A percentile compares a stretch with the other conserved stretches of the same genome.
Conservation (phyloP, 2,888 invertebrate genomes). For the Diplazon laetatorius region DNA sequence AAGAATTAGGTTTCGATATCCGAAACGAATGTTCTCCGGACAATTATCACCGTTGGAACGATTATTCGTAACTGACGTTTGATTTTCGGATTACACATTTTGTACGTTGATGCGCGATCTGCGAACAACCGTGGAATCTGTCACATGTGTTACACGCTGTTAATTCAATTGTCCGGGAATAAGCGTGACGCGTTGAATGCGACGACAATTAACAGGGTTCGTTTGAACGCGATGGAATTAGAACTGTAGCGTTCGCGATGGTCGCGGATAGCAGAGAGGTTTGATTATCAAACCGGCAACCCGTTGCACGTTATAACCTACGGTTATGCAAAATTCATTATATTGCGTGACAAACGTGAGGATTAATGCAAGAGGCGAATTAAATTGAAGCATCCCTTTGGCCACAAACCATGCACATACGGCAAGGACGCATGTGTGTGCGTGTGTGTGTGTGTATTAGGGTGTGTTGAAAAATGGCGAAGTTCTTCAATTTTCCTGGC, state of each 20-base stretch:
- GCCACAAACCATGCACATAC: too few species aligned
- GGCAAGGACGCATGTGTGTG: too few species aligned
- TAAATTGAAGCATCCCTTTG: constrained; percentile 44
- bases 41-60: too few species aligned
- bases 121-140: constrained; percentile 3
- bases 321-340: constrained; percentile 53
- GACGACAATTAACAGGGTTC: constrained; percentile 9
- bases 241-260: background rate
- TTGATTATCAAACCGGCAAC: constrained; percentile 47
- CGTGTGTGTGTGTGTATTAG: too few species aligned
- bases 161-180: constrained; percentile 14
- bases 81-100: background rate
- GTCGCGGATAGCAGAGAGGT: constrained; percentile 54
- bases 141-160: background rate
- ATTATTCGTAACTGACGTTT: constrained; percentile 1
- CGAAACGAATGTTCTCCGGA: too few species aligned
- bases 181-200: background rate
- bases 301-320: too few species aligned
- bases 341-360: constrained; percentile 42
- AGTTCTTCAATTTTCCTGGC: too few species aligned
- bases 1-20: too few species aligned
- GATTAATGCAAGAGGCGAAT: constrained; percentile 46
- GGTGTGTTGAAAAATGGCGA: too few species aligned
- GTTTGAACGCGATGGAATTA: constrained; percentile 5
- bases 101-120: constrained; percentile 5